Evolutionary conservation across 2,113 vertebrate species (phyloP).

Genomic region (Edolisoma coerulescens): DNA sequence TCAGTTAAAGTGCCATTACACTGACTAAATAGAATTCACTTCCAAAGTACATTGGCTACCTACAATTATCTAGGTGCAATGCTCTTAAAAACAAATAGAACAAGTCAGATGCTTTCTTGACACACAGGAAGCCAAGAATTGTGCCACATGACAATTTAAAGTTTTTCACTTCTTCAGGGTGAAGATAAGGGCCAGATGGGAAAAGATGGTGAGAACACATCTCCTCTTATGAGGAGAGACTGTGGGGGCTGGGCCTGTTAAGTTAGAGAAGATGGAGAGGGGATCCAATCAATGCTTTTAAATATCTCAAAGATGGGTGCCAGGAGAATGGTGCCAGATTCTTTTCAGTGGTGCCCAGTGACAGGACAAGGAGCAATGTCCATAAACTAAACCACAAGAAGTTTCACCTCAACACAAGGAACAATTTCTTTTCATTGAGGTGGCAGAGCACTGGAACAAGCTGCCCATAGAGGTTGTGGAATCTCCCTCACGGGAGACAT

Average conservation of each 20-base stretch:
- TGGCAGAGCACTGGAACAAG: neutral
- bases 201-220: neutral
- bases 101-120: neutral
- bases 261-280: neutral
- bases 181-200: neutral
- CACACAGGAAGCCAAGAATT: neutral
- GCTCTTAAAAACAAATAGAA: neutral
- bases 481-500: neutral
- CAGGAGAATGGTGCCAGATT: neutral
- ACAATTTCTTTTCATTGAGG: neutral
- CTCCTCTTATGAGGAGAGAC: neutral
- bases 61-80: neutral
- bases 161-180: neutral
- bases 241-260: neutral
- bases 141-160: neutral
- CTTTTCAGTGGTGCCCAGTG: neutral
- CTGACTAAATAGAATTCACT: neutral
- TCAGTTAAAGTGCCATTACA: neutral
- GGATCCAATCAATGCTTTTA: neutral
- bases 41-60: neutral
- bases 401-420: neutral
- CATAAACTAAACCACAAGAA: neutral
- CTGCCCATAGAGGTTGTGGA: accelerated
- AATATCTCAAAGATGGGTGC: neutral
- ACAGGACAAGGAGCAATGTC: neutral